Conservation (phyloP, 2,888 invertebrate genomes). For the Cheilosia soror region DNA sequence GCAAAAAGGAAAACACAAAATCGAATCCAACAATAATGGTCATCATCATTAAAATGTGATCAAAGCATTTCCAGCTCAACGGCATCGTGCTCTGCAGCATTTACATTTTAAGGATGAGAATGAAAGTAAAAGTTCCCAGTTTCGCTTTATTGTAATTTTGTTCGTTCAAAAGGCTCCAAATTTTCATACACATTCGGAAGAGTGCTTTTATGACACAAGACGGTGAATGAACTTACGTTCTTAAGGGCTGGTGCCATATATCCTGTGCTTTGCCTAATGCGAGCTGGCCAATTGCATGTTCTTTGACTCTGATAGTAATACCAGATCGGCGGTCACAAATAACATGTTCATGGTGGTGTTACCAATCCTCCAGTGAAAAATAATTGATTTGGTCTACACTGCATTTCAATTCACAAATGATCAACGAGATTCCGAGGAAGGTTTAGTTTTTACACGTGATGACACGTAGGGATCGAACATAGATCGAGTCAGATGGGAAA, state of each 20-base stretch:
- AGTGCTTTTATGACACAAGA: not conserved
- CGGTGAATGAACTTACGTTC: not conserved
- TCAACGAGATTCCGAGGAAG: too few relatives aligned
- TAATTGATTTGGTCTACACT: too few relatives aligned
- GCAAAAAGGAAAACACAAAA: conserved; percentile 77
- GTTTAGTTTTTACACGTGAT: too few relatives aligned
- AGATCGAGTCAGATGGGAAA: too few relatives aligned
- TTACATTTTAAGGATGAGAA: conserved; percentile 64
- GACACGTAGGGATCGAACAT: too few relatives aligned
- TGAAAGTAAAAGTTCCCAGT: conserved; percentile 22
- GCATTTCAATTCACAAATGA: too few relatives aligned
- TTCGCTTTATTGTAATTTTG: conserved; percentile 28
- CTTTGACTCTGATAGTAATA: too few relatives aligned
- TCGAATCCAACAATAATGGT: conserved; percentile 83
- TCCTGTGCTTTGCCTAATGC: not conserved
- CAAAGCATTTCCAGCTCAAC: conserved; percentile 78
- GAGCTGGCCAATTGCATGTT: not conserved
- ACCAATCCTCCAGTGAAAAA: too few relatives aligned
- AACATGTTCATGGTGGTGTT: too few relatives aligned
- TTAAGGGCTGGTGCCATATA: not conserved
- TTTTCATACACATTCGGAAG: not conserved
- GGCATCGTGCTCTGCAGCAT: conserved; percentile 57
- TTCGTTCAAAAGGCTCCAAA: not conserved
- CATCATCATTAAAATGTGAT: conserved; percentile 83
- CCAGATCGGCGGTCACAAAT: too few relatives aligned